These are phyloP conservation scores for Bursaphelenchus mucronatus DNA, from an alignment of 1,140 invertebrate species.

Conservation along the genomic window DNA sequence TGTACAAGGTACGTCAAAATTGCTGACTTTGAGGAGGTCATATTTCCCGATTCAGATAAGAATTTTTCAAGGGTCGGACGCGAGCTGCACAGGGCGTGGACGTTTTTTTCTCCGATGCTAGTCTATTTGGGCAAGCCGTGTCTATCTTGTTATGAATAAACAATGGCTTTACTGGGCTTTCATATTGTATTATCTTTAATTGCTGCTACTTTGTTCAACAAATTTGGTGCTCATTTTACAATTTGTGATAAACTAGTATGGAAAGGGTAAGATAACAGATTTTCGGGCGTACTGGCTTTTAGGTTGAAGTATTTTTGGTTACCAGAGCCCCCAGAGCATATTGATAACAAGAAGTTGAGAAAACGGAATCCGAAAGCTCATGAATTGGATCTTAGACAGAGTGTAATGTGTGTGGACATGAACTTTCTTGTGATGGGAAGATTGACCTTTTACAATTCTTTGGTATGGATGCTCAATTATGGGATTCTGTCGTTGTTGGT, in stretches of 20 bases:
- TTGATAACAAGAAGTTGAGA: background rate
- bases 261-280: background rate
- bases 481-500: conserved; percentile 9
- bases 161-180: conserved; percentile 18
- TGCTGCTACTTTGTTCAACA: conserved; percentile 12
- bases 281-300: background rate
- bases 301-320: conserved; percentile 14
- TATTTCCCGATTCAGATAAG: too few species aligned
- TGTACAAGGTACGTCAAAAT: too few species aligned
- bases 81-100: too few species aligned
- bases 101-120: too few species aligned
- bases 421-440: background rate
- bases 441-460: conserved; percentile 5
- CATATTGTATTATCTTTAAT: conserved; percentile 13
- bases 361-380: background rate
- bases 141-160: background rate
- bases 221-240: conserved; percentile 18
- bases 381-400: background rate
- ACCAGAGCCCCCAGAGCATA: conserved; percentile 10
- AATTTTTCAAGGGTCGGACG: too few species aligned
- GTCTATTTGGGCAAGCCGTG: too few species aligned
- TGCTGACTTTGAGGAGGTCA: too few species aligned
- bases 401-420: conserved; percentile 2
- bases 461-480: conserved; percentile 18
- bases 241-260: conserved; percentile 9